Base-by-base conservation (phyloP, 2,888 invertebrate species). In the Caenorhabditis plicata region DNA sequence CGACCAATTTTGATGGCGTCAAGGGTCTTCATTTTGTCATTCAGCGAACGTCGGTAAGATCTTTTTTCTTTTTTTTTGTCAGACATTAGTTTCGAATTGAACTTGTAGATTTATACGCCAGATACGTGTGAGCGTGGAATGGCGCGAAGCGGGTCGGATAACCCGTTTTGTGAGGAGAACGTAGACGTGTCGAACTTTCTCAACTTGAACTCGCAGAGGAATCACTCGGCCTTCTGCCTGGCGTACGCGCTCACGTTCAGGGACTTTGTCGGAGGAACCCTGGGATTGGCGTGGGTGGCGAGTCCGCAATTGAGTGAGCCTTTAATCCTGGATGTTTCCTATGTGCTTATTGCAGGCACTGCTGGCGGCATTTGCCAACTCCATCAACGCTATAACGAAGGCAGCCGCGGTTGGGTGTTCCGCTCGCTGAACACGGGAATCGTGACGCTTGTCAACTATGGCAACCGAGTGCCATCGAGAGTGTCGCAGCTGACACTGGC, bases 101-200 rank as follows among this genome's bases (percentile, higher is more conserved):
- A 32, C 22, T 50, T 50, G 26, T 65, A 93, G 90, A 93, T 94
- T 81, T 93, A 93, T 83, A 92, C 93, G 80, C 90, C 92, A 81
- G 84, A 86, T 9, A 87, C 89, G 0, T 89, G 91, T 77, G 88
- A 88, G 15, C 61, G 62, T 25, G 71, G 71, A 23, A 55, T 60
- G 39, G 63, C 74, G 7, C 65, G 67, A 9, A 38, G 60, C 9
- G 71, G 61, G 20, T 68, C 74, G 20, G 44, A 90, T 89, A 80
- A 79, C 54, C 79, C 79, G 15, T 79, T 80, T 47, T 96, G 95
- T 82, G 87, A 90, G 83, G 90, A 91, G 81, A 95, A 96, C 83
- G 94, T 98, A 80, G 98, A 99, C 83, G 98, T 98, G 63, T 94
- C 93, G 76, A 98, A 98, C 85, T 98, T 95, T 84, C 86, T 98